phyloP scores from a whole-genome alignment of 1,140 invertebrate genomes.

The Drosophila repleta region DNA sequence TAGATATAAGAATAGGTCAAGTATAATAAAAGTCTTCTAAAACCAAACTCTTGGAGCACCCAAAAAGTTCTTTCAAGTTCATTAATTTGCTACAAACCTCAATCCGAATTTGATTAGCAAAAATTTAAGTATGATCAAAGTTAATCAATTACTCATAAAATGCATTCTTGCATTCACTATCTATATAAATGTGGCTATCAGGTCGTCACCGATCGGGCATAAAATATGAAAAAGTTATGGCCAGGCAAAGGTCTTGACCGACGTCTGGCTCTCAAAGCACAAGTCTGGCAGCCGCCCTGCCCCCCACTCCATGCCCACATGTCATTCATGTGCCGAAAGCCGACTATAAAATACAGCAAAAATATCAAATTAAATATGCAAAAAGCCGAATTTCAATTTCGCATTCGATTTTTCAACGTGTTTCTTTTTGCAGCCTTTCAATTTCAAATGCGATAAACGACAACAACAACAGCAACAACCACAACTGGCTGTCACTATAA shows the following conservation, averaged over 20 bases:
- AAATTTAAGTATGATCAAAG: no score
- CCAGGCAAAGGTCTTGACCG: slow-evolving; percentile 32
- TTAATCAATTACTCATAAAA: no score
- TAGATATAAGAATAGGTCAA: no score
- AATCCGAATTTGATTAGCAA: no score
- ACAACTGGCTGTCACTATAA: slow-evolving; percentile 48
- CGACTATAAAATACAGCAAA: slow-evolving; percentile 19
- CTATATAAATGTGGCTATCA: no score
- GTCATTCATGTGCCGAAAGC: not conserved
- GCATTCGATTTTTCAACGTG: slow-evolving; percentile 63
- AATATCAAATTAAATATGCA: slow-evolving; percentile 55
- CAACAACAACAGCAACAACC: slow-evolving; percentile 46
- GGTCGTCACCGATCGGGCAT: not conserved
- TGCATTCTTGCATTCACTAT: no score
- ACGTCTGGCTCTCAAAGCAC: slow-evolving; percentile 6
- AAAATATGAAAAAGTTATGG: not conserved
- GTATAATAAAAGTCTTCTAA: no score
- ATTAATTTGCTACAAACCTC: no score
- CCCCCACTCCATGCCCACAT: not conserved
- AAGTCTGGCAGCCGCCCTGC: not conserved
- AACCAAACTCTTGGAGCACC: no score
- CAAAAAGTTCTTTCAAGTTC: no score
- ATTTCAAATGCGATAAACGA: slow-evolving; percentile 77
- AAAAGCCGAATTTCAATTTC: slow-evolving; percentile 67
- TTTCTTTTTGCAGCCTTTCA: slow-evolving; percentile 76